These are phyloP conservation scores for Gallinago nigripennis DNA, from an alignment of 2,797 vertebrate species.

Conservation along the genomic window DNA sequence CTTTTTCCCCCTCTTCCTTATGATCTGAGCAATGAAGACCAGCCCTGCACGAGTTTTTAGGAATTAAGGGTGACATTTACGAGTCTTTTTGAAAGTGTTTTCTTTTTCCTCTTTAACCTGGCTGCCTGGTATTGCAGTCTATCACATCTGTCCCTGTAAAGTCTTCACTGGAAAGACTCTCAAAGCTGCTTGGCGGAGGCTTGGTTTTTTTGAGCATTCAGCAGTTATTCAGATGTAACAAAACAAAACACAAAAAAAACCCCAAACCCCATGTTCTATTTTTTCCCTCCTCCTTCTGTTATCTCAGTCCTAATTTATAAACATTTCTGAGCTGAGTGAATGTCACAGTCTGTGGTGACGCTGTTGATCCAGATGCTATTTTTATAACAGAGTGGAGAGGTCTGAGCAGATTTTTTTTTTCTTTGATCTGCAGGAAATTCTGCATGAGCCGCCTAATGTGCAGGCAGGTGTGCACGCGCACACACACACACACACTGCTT, in stretches of 20 bases:
- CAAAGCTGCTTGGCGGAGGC: background rate
- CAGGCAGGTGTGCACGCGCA: background rate
- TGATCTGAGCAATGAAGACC: background rate
- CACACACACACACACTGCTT: background rate
- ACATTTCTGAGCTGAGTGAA: slow-evolving; percentile 2
- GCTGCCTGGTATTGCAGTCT: background rate
- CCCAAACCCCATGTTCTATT: background rate
- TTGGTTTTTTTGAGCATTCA: background rate
- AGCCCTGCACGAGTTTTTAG: background rate
- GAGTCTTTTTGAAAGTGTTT: background rate
- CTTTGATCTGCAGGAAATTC: slow-evolving; percentile 60
- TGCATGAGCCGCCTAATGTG: background rate
- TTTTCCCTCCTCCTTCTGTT: background rate
- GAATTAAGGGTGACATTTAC: background rate
- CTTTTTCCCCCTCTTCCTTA: background rate
- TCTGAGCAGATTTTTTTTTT: background rate
- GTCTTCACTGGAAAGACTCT: background rate
- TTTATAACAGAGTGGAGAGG: background rate
- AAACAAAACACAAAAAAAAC: background rate
- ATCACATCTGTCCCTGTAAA: background rate
- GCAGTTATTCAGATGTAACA: background rate
- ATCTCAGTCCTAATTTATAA: slow-evolving; percentile 47
- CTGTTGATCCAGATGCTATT: slow-evolving; percentile 9
- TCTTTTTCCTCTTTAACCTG: background rate
- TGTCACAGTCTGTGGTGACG: background rate